Evolutionary conservation across 2,113 vertebrate species (phyloP), one percentile per base, ranked within the genome.

Genomic region (Aegotheles bennettii): DNA sequence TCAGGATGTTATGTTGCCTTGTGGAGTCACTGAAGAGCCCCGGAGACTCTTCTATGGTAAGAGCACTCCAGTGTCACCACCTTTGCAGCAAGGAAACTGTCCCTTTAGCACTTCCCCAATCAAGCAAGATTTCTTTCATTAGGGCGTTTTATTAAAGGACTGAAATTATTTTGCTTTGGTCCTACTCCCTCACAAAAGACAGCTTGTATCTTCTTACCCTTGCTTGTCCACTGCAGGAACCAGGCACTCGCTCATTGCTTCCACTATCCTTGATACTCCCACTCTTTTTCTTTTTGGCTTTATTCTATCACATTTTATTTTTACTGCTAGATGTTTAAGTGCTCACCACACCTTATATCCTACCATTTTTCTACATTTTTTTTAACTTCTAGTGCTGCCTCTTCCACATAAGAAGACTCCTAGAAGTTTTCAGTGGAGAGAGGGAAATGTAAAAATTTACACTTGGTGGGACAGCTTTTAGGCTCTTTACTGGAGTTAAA

Each of bases 41-140:
- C 98, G 97, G 95, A 97, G 98, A 97, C 98, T 98, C 94, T 98
- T 98, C 97, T 98, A 98, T 96, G 98, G 98, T 98, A 97, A 98
- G 98, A 96, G 90, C 89, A 95, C 95, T 96, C 92, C 94, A 96
- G 57, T 65, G 81, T 96, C 92, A 91, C 85, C 87, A 94, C 91
- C 94, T 97, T 94, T 93, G 88, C 94, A 96, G 70, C 79, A 71
- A 95, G 94, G 76, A 95, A 97, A 94, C 89, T 97, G 88, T 88
- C 63, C 84, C 71, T 82, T 80, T 87, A 92, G 73, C 60, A 57
- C 40, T 73, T 86, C 74, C 64, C 81, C 84, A 75, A 1, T 50
- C 45, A 90, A 76, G 60, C 88, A 74, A 84, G 35, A 26, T 86
- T 78, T 94, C 93, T 96, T 96, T 97, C 94, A 81, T 91, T 85